Base-by-base conservation (phyloP, 2,797 vertebrate genomes). In the Botia kubotai region DNA sequence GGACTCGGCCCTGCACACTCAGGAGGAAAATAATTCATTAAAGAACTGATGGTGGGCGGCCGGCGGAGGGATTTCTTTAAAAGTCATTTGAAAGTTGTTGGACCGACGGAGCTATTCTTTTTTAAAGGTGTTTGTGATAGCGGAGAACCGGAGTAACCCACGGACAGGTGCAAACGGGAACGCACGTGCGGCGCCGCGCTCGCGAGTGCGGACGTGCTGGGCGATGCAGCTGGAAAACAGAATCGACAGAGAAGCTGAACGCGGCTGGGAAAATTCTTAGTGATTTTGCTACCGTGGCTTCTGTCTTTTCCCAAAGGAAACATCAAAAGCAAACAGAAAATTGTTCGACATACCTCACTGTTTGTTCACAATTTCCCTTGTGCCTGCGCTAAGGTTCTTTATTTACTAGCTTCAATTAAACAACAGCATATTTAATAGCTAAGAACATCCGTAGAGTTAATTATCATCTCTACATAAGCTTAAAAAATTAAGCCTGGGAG, bases 61-160 rank as follows among this genome's bases (percentile, higher is more conserved):
- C 80, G 77, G 71, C 48, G 39, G 72, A 79, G 75, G 75, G 79
- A 77, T 79, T 73, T 84, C 63, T 83, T 82, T 76, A 76, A 79
- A 83, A 87, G 86, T 87, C 83, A 83, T 86, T 83, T 86, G 79
- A 87, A 87, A 87, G 86, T 87, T 77, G 86, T 23, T 50, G 12
- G 57, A 81, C 53, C 67, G 76, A 68, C 75, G 77, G 67, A 77
- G 29, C 29, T 52, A 50, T 71, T 74, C 55, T 72, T 68, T 48
- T 48, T 69, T 77, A 39, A n/a, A 81, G 71, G 13, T 14, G 23
- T 26, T 19, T 29, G 13, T 60, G 16, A 21, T 11, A 21, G 33
- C 4, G 36, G 6, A 79, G 58, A 72, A 66, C 10, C 29, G 8
- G 53, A 33, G 69, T 72, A 57, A 72, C 29, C 60, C 69, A 29